These are phyloP conservation scores for Ptychadena robeensis DNA, from an alignment of 2,797 vertebrate genomes.

Conservation along the genomic window DNA sequence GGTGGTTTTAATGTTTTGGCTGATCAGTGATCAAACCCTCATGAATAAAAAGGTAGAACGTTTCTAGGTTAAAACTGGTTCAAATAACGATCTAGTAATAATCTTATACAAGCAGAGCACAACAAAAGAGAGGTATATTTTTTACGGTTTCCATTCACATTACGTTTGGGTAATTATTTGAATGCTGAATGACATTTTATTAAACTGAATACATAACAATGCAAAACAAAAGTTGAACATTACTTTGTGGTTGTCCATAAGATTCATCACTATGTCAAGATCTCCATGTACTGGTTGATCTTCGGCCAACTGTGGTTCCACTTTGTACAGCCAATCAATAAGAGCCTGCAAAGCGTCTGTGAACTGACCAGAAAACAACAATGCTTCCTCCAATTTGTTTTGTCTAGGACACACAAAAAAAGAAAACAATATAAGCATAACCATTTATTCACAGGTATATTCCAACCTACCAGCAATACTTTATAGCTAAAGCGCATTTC, in stretches of 20 bases:
- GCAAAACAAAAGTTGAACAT: not conserved
- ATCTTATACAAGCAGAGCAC: too few relatives aligned
- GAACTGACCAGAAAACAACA: slow-evolving; percentile 97
- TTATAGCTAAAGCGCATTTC: too few relatives aligned
- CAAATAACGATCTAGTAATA: too few relatives aligned
- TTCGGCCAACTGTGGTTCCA: slow-evolving; percentile 95
- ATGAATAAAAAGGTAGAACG: too few relatives aligned
- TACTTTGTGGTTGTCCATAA: slow-evolving; percentile 99
- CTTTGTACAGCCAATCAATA: slow-evolving; percentile 96
- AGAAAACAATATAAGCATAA: not conserved
- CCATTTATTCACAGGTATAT: not conserved
- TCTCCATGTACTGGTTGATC: slow-evolving; percentile 97
- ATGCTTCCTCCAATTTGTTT: slow-evolving; percentile 97
- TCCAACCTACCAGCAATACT: too few relatives aligned
- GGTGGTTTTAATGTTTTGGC: too few relatives aligned
- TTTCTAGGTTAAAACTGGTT: too few relatives aligned
- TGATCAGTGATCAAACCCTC: too few relatives aligned
- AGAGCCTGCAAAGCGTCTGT: slow-evolving; percentile 97
- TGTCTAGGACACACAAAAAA: slow-evolving; percentile 75
- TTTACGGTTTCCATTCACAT: not conserved
- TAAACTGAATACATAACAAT: not conserved
- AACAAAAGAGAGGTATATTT: not conserved
- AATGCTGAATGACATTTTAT: not conserved
- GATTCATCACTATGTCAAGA: slow-evolving; percentile 95
- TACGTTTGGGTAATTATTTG: not conserved